Conservation (phyloP, 2,888 invertebrate species). For the Bombylius discolor region DNA sequence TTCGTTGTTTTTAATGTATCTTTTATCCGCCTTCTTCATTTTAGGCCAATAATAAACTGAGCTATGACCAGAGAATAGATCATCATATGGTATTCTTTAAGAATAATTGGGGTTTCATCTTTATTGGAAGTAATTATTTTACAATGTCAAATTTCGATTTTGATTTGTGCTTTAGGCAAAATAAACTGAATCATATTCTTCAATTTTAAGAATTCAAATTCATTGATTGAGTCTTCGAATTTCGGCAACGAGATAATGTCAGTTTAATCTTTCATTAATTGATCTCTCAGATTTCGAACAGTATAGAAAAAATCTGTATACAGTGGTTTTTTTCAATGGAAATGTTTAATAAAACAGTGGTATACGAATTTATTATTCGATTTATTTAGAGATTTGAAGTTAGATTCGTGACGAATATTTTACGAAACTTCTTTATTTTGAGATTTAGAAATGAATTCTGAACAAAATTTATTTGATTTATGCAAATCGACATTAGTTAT, state of each 20-base stretch:
- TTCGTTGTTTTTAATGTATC: slow-evolving; percentile 19
- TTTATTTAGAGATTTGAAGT: slow-evolving; percentile 3
- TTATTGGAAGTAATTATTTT: background rate
- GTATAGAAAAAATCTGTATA: slow-evolving; percentile 7
- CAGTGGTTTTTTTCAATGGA: background rate
- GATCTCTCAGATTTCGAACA: slow-evolving; percentile 1
- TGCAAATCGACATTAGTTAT: too few species aligned
- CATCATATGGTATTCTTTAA: slow-evolving; percentile 10
- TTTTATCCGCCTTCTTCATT: background rate
- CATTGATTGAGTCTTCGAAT: slow-evolving; percentile 1
- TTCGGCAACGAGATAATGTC: slow-evolving; percentile 2
- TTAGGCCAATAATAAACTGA: background rate
- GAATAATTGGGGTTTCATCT: slow-evolving; percentile 3
- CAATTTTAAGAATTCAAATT: slow-evolving; percentile 7
- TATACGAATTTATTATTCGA: slow-evolving; percentile 1
- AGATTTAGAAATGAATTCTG: too few species aligned
- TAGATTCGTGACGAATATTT: slow-evolving; percentile 2
- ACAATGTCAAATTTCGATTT: too few species aligned
- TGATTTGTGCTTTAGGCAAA: slow-evolving; percentile 1
- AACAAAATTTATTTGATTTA: too few species aligned
- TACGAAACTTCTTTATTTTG: too few species aligned
- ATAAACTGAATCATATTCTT: slow-evolving; percentile 1
- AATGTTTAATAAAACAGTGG: slow-evolving; percentile 9
- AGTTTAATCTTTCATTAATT: slow-evolving; percentile 1
- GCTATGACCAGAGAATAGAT: background rate